A percentile compares a stretch with the other conserved stretches of the same genome.
phyloP scores from a whole-genome alignment of 1,140 invertebrate species.

The Heliconius melpomene region DNA sequence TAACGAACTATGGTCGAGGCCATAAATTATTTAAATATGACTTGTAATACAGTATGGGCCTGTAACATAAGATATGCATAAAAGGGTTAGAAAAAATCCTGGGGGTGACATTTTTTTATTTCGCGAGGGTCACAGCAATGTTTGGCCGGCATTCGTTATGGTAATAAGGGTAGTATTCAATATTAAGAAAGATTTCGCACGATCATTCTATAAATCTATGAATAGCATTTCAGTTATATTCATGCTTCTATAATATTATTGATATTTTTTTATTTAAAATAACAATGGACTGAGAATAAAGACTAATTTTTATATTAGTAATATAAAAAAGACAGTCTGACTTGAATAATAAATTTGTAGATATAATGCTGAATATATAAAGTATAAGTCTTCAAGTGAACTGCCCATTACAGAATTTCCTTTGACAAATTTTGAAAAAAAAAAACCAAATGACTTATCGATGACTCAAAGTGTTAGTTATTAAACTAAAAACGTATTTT shows the following conservation, averaged over 20 bases:
- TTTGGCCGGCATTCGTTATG: conserved; percentile 64
- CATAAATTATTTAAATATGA: conserved; percentile 81
- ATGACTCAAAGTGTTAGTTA: no score
- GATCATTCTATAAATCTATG: conserved; percentile 46
- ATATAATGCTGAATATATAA: no score
- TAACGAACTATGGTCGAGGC: conserved; percentile 60
- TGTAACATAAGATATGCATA: conserved; percentile 75
- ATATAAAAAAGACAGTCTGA: no score
- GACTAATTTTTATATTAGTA: not conserved
- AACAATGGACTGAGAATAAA: not conserved
- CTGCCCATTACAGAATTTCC: no score
- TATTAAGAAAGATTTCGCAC: conserved; percentile 67
- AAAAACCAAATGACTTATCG: no score
- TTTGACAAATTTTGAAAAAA: no score
- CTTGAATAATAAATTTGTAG: no score
- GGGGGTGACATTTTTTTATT: conserved; percentile 68
- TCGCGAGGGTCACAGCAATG: conserved; percentile 56
- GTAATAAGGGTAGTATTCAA: conserved; percentile 61
- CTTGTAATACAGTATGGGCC: conserved; percentile 69
- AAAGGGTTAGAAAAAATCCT: conserved; percentile 74
- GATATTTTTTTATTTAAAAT: conserved; percentile 1
- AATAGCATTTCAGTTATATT: not conserved
- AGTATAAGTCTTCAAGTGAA: no score
- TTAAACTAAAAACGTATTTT: no score
- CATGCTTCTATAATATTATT: not conserved